A percentile compares a stretch with the other conserved stretches of the same genome.
These are phyloP conservation scores for Channa argus DNA, from an alignment of 2,113 vertebrate genomes.

Conservation along the genomic window DNA sequence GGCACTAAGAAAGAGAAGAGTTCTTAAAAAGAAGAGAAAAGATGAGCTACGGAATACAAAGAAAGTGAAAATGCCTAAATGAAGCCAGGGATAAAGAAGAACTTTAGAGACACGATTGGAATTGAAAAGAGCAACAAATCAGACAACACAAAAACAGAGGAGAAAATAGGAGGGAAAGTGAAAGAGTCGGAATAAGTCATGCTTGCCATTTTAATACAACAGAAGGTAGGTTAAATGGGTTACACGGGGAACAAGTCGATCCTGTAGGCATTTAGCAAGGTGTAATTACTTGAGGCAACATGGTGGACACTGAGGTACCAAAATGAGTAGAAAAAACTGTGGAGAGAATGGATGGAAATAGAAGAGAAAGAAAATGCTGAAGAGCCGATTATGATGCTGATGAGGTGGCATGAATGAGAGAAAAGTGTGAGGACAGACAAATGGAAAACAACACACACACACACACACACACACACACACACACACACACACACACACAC, in stretches of 20 bases:
- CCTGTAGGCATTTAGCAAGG: not conserved
- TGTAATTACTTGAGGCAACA: not conserved
- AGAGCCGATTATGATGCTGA: conserved; percentile 5
- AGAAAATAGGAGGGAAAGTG: conserved; percentile 5
- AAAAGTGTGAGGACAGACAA: not conserved
- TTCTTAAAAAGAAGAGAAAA: not conserved
- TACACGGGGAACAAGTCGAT: conserved; percentile 21
- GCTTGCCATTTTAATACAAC: conserved; percentile 27
- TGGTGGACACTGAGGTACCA: not conserved
- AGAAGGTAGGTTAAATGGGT: conserved; percentile 28
- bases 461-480: no score
- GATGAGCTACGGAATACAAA: conserved; percentile 21
- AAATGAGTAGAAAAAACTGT: no score
- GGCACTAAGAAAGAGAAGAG: not conserved
- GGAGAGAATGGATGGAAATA: not conserved
- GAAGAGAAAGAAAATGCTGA: conserved; percentile 4
- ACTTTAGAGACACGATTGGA: conserved; percentile 13
- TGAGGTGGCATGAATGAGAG: conserved; percentile 11
- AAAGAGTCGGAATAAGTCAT: conserved; percentile 1
- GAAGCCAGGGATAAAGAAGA: conserved; percentile 10
- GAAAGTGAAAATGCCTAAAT: conserved; percentile 31
- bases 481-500: no score
- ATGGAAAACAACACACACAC: not conserved
- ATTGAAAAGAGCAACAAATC: conserved; percentile 15
- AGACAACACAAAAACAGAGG: conserved; percentile 7